These are phyloP conservation scores for Trachymyrmex septentrionalis DNA, from an alignment of 1,140 invertebrate species.

Conservation along the genomic window DNA sequence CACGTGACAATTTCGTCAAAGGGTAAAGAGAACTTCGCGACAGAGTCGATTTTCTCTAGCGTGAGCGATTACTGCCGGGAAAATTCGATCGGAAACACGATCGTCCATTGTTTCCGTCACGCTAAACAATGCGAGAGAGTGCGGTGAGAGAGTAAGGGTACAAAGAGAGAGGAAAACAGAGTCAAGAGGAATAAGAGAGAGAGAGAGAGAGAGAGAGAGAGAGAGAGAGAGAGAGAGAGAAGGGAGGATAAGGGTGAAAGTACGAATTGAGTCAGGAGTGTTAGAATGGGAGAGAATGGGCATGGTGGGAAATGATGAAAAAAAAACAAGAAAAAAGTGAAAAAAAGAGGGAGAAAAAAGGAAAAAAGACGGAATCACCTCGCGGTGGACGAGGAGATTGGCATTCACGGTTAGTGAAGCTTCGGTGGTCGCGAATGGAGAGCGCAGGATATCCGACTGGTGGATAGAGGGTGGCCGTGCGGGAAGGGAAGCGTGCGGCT, in stretches of 20 bases:
- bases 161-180: neutral
- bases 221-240: neutral
- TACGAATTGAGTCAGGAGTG: constrained; percentile 38
- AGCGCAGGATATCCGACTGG: constrained; percentile 71
- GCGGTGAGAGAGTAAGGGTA: constrained; percentile 18
- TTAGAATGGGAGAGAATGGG: constrained; percentile 1
- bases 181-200: neutral
- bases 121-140: constrained; percentile 19
- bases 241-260: neutral
- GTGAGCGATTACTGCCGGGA: constrained; percentile 69
- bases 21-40: constrained; percentile 50
- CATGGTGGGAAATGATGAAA: constrained; percentile 47
- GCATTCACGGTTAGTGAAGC: constrained; percentile 81
- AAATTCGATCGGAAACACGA: constrained; percentile 72
- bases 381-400: constrained; percentile 80
- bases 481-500: constrained; percentile 60
- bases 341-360: neutral
- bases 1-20: constrained; percentile 63
- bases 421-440: constrained; percentile 80
- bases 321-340: constrained; percentile 25
- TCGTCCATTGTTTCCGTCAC: constrained; percentile 46
- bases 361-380: constrained; percentile 66
- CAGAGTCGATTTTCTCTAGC: constrained; percentile 47
- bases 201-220: neutral
- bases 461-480: constrained; percentile 52